Percentiles rank a stretch among this genome's conserved stretches.
phyloP scores from a whole-genome alignment of 2,888 invertebrate species.

The Aricia artaxerxes region DNA sequence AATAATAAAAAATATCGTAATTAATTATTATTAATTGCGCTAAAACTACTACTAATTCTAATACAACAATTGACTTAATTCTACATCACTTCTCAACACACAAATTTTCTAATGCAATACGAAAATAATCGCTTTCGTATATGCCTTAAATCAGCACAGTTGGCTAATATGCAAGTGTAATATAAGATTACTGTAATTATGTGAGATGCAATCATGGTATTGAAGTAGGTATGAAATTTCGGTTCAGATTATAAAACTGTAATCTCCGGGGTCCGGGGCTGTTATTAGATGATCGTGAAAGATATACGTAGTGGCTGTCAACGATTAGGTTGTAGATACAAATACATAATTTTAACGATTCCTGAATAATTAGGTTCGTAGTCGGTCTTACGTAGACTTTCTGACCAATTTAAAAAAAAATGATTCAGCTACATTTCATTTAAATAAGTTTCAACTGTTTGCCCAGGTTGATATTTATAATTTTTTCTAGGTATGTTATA shows the following conservation, averaged over 20 bases:
- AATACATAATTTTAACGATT: neutral
- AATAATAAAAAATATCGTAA: too few species aligned
- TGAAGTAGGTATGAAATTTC: slow-evolving; percentile 50
- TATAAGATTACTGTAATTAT: slow-evolving; percentile 52
- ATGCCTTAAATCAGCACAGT: slow-evolving; percentile 39
- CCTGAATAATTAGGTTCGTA: neutral
- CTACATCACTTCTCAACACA: too few species aligned
- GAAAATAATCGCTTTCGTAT: slow-evolving; percentile 17
- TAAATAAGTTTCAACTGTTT: too few species aligned
- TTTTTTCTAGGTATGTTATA: neutral
- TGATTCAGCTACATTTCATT: too few species aligned
- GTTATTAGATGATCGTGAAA: slow-evolving; percentile 1
- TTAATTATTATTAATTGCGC: too few species aligned
- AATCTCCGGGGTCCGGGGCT: neutral
- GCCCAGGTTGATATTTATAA: neutral
- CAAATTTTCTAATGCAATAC: too few species aligned
- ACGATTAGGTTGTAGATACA: neutral
- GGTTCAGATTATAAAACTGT: slow-evolving; percentile 37
- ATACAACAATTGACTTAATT: too few species aligned
- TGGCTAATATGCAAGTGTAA: slow-evolving; percentile 45
- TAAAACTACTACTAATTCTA: too few species aligned
- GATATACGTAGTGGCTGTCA: neutral
- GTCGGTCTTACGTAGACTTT: too few species aligned
- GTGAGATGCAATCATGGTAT: slow-evolving; percentile 56
- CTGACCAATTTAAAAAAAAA: too few species aligned